These are phyloP conservation scores for Amphipyra tragopoginis DNA, from an alignment of 2,888 invertebrate genomes.

Conservation along the genomic window DNA sequence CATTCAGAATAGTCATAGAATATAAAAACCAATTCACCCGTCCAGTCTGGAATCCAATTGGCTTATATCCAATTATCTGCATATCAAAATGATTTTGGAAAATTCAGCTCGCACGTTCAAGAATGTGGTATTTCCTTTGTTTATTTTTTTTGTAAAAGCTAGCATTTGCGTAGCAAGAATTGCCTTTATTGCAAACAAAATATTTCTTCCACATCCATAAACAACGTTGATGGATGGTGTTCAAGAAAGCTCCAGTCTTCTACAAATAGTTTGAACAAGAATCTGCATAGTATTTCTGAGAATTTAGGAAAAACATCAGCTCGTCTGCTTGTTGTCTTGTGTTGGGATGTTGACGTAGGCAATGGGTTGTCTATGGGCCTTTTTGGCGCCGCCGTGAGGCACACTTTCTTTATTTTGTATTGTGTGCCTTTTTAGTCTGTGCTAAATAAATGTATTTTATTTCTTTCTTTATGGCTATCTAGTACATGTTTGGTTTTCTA, in stretches of 20 bases:
- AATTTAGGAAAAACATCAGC: conserved; percentile 29
- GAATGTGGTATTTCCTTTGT: conserved; percentile 51
- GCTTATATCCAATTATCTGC: conserved; percentile 42
- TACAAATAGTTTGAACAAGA: conserved; percentile 40
- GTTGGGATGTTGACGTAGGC: neutral
- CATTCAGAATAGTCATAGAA: conserved; percentile 13
- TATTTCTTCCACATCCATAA: conserved; percentile 49
- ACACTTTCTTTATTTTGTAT: too few species aligned
- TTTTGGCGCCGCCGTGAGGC: too few species aligned
- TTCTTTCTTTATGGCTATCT: too few species aligned
- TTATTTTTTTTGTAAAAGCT: conserved; percentile 49
- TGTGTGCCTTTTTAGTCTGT: too few species aligned
- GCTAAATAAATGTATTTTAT: too few species aligned
- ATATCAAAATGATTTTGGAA: conserved; percentile 48
- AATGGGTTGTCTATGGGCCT: neutral
- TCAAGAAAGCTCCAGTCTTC: conserved; percentile 19
- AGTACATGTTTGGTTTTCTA: too few species aligned
- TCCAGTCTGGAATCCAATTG: conserved; percentile 41
- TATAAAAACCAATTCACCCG: conserved; percentile 36
- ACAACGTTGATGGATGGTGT: conserved; percentile 50
- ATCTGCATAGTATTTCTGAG: conserved; percentile 45
- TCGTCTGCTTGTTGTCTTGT: conserved; percentile 35
- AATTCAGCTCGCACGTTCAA: conserved; percentile 22
- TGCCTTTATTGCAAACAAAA: conserved; percentile 51
- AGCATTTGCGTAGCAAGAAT: conserved; percentile 45